Percentiles rank a stretch among this genome's conserved stretches.
These are phyloP conservation scores for Galeopterus variegatus DNA, from an alignment of 2,113 vertebrate genomes.

Conservation along the genomic window DNA sequence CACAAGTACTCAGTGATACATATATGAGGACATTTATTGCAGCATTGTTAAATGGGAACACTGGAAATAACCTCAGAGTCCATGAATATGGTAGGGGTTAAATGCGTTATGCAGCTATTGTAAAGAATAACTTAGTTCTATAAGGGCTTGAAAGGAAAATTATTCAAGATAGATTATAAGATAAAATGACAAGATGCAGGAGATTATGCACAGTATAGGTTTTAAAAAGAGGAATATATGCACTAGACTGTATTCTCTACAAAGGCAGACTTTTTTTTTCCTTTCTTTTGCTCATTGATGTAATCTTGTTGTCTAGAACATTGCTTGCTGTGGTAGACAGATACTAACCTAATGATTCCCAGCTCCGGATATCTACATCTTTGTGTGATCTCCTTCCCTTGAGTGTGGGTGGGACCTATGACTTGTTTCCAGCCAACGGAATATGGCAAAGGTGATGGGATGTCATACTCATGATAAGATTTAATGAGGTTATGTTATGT, in stretches of 20 bases:
- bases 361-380: neutral
- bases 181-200: conserved; percentile 7
- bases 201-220: neutral
- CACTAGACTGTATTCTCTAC: neutral
- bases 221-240: neutral
- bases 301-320: neutral
- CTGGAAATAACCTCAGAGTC: neutral
- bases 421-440: neutral
- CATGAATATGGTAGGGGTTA: neutral
- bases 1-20: neutral
- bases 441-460: neutral
- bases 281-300: neutral
- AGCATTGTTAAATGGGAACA: conserved; percentile 13
- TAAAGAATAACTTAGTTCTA: neutral
- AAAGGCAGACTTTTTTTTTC: neutral
- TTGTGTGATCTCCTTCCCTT: neutral
- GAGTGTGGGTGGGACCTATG: neutral
- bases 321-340: neutral
- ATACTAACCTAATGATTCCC: neutral
- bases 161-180: conserved; percentile 11
- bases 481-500: neutral
- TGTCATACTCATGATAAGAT: neutral
- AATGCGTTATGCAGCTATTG: neutral
- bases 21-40: neutral
- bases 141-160: conserved; percentile 11